Conservation (phyloP, 2,113 vertebrate genomes). For the Esox niger region DNA sequence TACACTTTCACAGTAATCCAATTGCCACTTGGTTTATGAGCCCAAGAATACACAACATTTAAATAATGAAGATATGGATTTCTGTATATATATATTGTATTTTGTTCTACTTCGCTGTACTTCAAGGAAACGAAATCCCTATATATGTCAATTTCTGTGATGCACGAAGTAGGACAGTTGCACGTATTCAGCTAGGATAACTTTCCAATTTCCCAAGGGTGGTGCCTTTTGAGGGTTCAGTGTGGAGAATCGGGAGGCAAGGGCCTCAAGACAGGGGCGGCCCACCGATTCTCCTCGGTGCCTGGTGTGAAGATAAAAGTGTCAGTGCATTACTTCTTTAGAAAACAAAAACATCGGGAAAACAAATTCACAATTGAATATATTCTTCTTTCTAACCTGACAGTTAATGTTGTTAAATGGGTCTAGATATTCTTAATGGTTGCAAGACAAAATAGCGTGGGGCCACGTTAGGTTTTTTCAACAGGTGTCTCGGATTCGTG, state of each 20-base stretch:
- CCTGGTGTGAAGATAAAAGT: conserved; percentile 60
- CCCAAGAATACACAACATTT: not conserved
- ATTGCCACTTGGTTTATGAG: not conserved
- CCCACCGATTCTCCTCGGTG: conserved; percentile 77
- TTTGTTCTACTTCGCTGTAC: not conserved
- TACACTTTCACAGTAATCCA: not conserved
- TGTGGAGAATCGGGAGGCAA: conserved; percentile 74
- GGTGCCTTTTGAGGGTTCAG: conserved; percentile 57
- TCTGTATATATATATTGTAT: not conserved
- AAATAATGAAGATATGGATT: not conserved
- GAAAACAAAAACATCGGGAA: conserved; percentile 27
- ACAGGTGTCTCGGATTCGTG: conserved; percentile 15
- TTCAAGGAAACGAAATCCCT: not conserved
- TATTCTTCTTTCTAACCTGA: conserved; percentile 4
- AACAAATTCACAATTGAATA: not conserved
- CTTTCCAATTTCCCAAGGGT: conserved; percentile 76
- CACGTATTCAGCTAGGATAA: conserved; percentile 38
- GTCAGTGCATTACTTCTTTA: conserved; percentile 42
- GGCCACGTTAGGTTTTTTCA: not conserved
- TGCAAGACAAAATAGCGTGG: not conserved
- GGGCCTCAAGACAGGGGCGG: conserved; percentile 69
- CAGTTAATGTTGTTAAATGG: not conserved
- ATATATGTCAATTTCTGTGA: not conserved
- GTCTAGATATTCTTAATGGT: not conserved
- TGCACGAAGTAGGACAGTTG: conserved; percentile 2